Base-by-base conservation (phyloP, 2,888 invertebrate species). In the Parnassius apollo region DNA sequence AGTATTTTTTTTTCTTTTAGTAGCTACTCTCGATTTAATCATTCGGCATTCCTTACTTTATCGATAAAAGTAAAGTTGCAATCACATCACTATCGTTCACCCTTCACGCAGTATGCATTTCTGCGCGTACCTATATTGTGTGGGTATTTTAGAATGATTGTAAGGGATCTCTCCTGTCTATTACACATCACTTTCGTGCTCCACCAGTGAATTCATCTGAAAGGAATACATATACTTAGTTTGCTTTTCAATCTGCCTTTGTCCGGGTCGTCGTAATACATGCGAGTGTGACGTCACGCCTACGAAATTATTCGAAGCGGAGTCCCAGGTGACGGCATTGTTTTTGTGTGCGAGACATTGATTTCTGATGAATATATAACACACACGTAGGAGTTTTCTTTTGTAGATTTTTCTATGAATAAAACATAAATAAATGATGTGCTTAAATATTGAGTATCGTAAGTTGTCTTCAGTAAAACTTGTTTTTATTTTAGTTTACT, bases 71-170 rank as follows among this genome's bases (percentile, higher is more conserved):
- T 11, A 9, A 42, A 57, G 25, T 51, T 12, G 12, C 54, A 0
- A 42, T 42, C 59, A 46, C 65, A 66, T 63, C 68, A 59, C 68
- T 67, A 67, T 9, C 11, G 51, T 42, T 42, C 52, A 51, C 60
- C 64, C 66, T 61, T 56, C 56, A 59, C 49, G 58, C 55, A 22
- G 51, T 50, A 22, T 60, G 62, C 65, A 65, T 64, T 61, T 63
- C 57, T 42, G 55, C 46, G 46, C 59, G 44, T 45, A 55, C 52
- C 51, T 42, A 18, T 49, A 48, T 52, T 46, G 50, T 42, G 51
- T 13, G 45, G 22, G 45, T 62, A 58, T 61, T 61, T 60, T 42
- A 55, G 48, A 61, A 55, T 51, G 25, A 57, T 56, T 56, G 63
- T 56, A 52, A 58, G 59, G 42, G 59, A 59, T 49, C 50, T 49